Base-by-base conservation (phyloP, 1,140 invertebrate genomes). In the Tribolium castaneum region DNA sequence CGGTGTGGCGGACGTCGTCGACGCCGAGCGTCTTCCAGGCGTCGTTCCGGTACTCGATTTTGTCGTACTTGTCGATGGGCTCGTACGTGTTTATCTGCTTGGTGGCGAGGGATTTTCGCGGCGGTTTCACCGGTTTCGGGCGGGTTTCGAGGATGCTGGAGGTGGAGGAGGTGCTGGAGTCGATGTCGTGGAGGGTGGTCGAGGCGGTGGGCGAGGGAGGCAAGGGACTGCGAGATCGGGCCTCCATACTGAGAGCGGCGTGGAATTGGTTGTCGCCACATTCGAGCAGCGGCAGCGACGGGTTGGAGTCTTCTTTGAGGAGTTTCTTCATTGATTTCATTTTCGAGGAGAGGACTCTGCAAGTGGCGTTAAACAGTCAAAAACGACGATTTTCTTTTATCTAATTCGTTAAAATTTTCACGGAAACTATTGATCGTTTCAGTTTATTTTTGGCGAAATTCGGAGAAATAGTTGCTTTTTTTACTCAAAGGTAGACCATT, bases 311-410 rank as follows among this genome's bases (percentile, higher is more conserved):
- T 70, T 90, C 90, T 30, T 90, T 92, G 59, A 95, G 88, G 72
- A 94, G 86, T 86, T 95, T 93, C 83, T 94, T 95, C 93, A 95
- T 95, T 2, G 90, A 93, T 83, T 93, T 94, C 93, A 95, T 95
- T 86, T 94, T 94, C 1, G 92, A 89, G 0, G 92, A 92, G 73
- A 95, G 89, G 84, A 93, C 94, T 72, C 84, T 84, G 62, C 10
- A 78, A 80, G 16, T 10, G 51, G 3, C 19, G n/a, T 12, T 1
- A 54, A 9, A 54, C 0, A 52, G 12, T 30, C 5, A 14, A 10
- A 72, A 45, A 45, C 14, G 14, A 45, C 10, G 22, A 86, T 71
- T 66, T 19, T 1, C 2, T 19, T 19, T 19, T 19, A n/a, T n/a
- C n/a, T n/a, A n/a, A n/a, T 19, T 19, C 2, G 2, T 19, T 19